Percentiles rank a stretch among this genome's conserved stretches.
Conservation (phyloP, 2,888 invertebrate species). For the Agrochola circellaris region DNA sequence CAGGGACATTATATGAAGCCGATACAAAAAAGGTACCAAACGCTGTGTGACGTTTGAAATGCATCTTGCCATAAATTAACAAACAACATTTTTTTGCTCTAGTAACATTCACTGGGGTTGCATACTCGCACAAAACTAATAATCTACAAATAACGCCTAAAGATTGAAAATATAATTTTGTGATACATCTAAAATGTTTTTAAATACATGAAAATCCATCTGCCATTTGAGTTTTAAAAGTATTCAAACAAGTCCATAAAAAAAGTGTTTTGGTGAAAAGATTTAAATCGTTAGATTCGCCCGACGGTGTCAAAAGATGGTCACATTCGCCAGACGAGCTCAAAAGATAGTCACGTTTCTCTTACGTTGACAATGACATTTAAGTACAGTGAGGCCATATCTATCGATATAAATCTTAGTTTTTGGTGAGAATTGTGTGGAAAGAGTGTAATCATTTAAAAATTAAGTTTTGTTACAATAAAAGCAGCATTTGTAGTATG, state of each 20-base stretch:
- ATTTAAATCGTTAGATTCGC: background rate
- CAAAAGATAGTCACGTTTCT: background rate
- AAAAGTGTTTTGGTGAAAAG: constrained; percentile 12
- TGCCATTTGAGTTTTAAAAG: background rate
- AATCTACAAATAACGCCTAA: constrained; percentile 23
- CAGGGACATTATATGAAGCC: constrained; percentile 64
- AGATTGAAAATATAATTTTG: background rate
- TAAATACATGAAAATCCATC: background rate
- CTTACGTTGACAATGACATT: background rate
- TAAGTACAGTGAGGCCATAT: background rate
- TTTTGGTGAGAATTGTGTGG: constrained; percentile 16
- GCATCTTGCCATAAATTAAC: constrained; percentile 50
- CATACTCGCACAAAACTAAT: constrained; percentile 42
- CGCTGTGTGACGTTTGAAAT: constrained; percentile 46
- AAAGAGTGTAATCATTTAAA: background rate
- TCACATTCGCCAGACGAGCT: background rate
- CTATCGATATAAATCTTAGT: background rate
- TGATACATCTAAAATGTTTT: background rate
- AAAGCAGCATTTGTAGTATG: background rate
- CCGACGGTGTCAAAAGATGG: background rate
- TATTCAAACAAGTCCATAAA: background rate
- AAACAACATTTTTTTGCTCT: constrained; percentile 34
- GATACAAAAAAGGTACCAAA: constrained; percentile 52
- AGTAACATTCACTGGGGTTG: constrained; percentile 48
- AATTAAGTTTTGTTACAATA: background rate